These are phyloP conservation scores for Menidia beryllina DNA, from an alignment of 2,113 vertebrate species.

Conservation along the genomic window DNA sequence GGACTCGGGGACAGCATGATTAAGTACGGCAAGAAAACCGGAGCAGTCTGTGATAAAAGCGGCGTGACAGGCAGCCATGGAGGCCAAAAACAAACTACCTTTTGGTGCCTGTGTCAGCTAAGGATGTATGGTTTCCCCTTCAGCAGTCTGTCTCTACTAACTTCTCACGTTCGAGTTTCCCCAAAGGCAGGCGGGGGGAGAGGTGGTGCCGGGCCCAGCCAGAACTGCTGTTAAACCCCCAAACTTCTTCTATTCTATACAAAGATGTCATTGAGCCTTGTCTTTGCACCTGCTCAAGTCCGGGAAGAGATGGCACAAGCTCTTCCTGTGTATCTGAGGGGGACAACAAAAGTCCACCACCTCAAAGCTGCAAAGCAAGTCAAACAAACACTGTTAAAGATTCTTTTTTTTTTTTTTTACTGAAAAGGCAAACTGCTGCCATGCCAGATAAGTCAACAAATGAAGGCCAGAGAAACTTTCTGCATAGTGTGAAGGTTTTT, in stretches of 20 bases:
- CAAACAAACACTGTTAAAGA: slow-evolving; percentile 14
- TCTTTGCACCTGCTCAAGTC: slow-evolving; percentile 69
- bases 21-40: slow-evolving; percentile 37
- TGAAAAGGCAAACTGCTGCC: slow-evolving; percentile 25
- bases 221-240: slow-evolving; percentile 27
- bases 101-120: slow-evolving; percentile 46
- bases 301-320: slow-evolving; percentile 48
- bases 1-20: slow-evolving; percentile 24
- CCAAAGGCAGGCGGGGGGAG: slow-evolving; percentile 29
- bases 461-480: slow-evolving; percentile 50
- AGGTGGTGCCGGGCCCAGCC: slow-evolving; percentile 8
- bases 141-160: slow-evolving; percentile 17
- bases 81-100: slow-evolving; percentile 53
- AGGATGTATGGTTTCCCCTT: slow-evolving; percentile 51
- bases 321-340: slow-evolving; percentile 57
- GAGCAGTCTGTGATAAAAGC: slow-evolving; percentile 30
- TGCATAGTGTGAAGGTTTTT: slow-evolving; percentile 59
- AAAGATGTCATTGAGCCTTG: slow-evolving; percentile 73
- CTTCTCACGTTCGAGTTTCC: slow-evolving; percentile 33
- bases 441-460: slow-evolving; percentile 69
- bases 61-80: slow-evolving; percentile 13
- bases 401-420: slow-evolving; percentile 1
- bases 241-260: slow-evolving; percentile 47
- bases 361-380: slow-evolving; percentile 31
- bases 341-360: slow-evolving; percentile 4